Conservation (phyloP, 1,140 invertebrate species). For the Papilio polyxenes region DNA sequence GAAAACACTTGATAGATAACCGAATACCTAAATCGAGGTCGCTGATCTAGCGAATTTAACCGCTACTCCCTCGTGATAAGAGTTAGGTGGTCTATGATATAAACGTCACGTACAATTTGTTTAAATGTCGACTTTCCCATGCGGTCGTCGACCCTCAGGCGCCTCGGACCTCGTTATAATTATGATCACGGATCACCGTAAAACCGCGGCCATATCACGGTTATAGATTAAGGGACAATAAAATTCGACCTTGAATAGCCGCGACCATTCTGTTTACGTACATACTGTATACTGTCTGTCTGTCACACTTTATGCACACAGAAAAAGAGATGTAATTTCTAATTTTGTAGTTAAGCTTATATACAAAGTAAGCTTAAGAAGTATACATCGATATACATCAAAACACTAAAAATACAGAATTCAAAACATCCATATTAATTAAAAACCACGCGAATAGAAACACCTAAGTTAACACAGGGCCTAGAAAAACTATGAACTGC, state of each 20-base stretch:
- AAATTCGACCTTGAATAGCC: conserved; percentile 61
- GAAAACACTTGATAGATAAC: conserved; percentile 40
- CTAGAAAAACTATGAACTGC: no score
- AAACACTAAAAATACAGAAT: no score
- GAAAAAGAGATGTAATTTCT: no score
- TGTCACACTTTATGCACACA: conserved; percentile 23
- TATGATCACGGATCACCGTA: conserved; percentile 58
- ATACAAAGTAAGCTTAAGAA: no score
- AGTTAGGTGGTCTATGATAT: background rate
- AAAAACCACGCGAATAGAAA: no score
- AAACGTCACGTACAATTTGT: conserved; percentile 37
- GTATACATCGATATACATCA: no score
- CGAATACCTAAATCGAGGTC: conserved; percentile 30
- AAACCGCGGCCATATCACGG: conserved; percentile 58
- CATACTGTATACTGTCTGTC: background rate
- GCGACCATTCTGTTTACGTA: conserved; percentile 38
- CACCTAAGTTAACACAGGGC: no score
- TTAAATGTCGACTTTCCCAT: conserved; percentile 58
- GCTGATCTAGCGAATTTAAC: conserved; percentile 1
- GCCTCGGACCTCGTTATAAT: conserved; percentile 54
- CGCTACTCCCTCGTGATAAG: background rate
- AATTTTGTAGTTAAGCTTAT: no score
- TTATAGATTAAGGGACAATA: conserved; percentile 63
- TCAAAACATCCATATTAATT: no score
- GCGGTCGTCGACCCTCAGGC: conserved; percentile 57